Evolutionary conservation across 64 coral and sea anemone species (phyloP), one percentile per base, ranked within the genome.

Genomic region (Montipora foliosa): DNA sequence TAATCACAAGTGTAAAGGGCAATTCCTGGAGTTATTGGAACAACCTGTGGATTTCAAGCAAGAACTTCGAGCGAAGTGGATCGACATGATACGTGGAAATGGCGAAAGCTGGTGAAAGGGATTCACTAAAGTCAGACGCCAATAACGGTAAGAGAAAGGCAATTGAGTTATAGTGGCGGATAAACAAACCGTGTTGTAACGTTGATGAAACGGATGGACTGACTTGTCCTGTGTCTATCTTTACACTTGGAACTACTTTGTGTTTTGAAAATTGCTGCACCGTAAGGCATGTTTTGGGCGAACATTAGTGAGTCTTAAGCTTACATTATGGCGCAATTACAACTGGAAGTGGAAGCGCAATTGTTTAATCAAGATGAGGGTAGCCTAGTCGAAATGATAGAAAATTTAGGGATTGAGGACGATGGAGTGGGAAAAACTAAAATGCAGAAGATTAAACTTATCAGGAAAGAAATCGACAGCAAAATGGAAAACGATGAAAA

Each of bases 401-500:
- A 61, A 59, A 19, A 58, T 29, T 81, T 81, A 81, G 52, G 52
- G 25, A 81, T 62, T 20, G 21, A 81, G 15, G 79, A 60, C 48
- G 55, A 81, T 19, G n/a, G 57, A 3, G 7, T 5, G 55, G 19
- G 50, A 5, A 81, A 81, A 81, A 81, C 48, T 59, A 61, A 44
- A 22, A 81, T 81, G 52, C 51, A 81, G 48, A 22, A 11, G 15
- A 79, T 79, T 19, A 79, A 79, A 79, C 50, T 79, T 79, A 79
- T 79, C 48, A 79, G 47, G 14, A 79, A 79, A 79, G 48, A n/a
- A 52, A 60, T 81, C 2, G 52, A 60, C 52, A 25, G 19, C n/a
- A 81, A 81, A 81, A 81, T 81, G 79, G 52, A 25, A 11, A 22
- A 20, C 79, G 51, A 81, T 58, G 79, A 58, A 81, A 81, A 57